Conservation (phyloP, 2,888 invertebrate species). For the Meghimatium bilineatum region DNA sequence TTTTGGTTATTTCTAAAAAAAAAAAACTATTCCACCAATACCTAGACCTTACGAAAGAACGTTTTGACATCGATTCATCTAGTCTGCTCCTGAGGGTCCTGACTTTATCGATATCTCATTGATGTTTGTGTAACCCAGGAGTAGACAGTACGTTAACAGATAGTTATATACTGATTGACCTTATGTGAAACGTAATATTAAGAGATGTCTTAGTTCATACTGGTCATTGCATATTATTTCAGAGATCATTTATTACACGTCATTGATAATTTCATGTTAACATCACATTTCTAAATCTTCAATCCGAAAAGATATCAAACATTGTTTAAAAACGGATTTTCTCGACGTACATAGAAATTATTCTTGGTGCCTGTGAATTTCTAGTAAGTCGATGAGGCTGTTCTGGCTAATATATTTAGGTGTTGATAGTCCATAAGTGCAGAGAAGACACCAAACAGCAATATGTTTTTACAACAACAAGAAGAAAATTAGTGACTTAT, state of each 20-base stretch:
- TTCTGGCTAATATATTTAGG: too few relatives aligned
- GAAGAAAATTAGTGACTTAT: too few relatives aligned
- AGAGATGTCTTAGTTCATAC: background rate
- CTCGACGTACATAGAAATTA: too few relatives aligned
- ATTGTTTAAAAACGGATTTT: background rate
- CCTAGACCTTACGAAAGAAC: background rate
- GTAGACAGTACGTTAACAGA: background rate
- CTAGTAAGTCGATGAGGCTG: too few relatives aligned
- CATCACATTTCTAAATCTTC: background rate
- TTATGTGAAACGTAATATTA: background rate
- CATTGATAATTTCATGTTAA: background rate
- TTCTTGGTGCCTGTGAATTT: too few relatives aligned
- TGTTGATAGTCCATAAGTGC: too few relatives aligned
- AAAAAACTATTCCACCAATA: background rate
- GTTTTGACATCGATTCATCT: background rate
- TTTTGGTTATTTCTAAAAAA: background rate
- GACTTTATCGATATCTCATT: slow-evolving; percentile 7
- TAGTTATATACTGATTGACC: background rate
- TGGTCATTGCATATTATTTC: background rate
- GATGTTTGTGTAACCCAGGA: background rate
- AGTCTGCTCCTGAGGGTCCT: background rate
- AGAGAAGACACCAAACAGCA: too few relatives aligned
- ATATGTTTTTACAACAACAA: too few relatives aligned
- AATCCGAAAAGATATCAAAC: background rate
- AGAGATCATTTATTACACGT: background rate